Conservation (phyloP, 1,140 invertebrate genomes). For the Tetramorium simillimum region DNA sequence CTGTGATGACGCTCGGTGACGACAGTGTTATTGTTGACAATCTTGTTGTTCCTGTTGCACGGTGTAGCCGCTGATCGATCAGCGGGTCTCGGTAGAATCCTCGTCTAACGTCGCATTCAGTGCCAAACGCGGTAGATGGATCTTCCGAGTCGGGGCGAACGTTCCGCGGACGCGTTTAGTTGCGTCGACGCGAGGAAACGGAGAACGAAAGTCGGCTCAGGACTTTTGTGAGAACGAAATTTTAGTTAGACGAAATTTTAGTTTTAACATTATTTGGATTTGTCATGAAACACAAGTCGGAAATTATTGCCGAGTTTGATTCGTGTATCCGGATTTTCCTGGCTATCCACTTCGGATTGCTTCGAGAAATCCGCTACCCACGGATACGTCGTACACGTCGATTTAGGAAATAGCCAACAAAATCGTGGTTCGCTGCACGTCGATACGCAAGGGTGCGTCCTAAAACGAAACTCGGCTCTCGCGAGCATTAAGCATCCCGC, state of each 20-base stretch:
- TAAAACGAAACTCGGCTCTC: slow-evolving; percentile 52
- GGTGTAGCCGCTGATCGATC: neutral
- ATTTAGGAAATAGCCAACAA: slow-evolving; percentile 50
- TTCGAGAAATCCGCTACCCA: slow-evolving; percentile 8
- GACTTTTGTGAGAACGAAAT: neutral
- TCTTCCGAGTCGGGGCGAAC: neutral
- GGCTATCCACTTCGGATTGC: neutral
- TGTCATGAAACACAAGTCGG: neutral
- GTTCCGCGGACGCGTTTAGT: neutral
- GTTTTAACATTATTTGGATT: neutral
- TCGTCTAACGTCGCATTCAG: neutral
- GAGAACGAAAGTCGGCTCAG: neutral
- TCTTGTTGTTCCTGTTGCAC: neutral
- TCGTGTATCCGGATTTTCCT: neutral
- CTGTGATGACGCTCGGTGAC: slow-evolving; percentile 30
- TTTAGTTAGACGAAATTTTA: neutral
- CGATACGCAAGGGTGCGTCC: slow-evolving; percentile 60
- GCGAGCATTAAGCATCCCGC: slow-evolving; percentile 47
- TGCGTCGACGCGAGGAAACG: neutral
- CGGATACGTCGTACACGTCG: slow-evolving; percentile 8
- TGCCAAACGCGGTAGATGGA: neutral
- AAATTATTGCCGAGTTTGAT: neutral
- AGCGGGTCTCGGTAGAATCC: too few species aligned
- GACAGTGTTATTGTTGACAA: slow-evolving; percentile 35
- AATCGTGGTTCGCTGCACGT: slow-evolving; percentile 56